Conservation (phyloP, 2,888 invertebrate species). For the Cheilosia variabilis region DNA sequence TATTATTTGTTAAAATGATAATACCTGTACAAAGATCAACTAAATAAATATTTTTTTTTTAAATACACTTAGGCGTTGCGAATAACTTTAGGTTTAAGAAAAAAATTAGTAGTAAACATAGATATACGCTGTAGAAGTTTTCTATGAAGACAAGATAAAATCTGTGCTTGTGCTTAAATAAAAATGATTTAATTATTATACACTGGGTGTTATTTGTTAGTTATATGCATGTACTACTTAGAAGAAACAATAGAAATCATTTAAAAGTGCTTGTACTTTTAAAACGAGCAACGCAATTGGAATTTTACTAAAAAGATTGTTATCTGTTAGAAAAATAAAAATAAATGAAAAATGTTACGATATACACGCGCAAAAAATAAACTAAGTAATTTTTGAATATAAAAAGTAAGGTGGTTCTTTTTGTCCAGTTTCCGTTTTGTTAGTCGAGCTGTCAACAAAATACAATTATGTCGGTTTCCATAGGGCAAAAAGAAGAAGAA, state of each 20-base stretch:
- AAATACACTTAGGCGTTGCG: background rate
- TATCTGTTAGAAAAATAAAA: constrained; percentile 1
- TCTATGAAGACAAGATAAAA: constrained; percentile 36
- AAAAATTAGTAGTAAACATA: background rate
- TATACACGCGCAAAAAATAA: constrained; percentile 32
- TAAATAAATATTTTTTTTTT: constrained; percentile 8
- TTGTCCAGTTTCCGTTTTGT: background rate
- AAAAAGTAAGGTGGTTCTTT: background rate
- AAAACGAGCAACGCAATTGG: background rate
- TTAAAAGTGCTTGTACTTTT: constrained; percentile 7
- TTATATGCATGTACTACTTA: constrained; percentile 8
- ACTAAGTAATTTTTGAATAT: constrained; percentile 31
- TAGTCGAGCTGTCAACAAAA: too few relatives aligned
- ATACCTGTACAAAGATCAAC: constrained; percentile 45
- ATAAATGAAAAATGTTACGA: constrained; percentile 1
- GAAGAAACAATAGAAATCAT: background rate
- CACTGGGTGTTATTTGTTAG: constrained; percentile 57
- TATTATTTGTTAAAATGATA: constrained; percentile 17
- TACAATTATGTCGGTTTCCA: too few relatives aligned
- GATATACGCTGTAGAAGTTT: constrained; percentile 19
- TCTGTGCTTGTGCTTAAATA: constrained; percentile 55
- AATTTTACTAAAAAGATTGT: constrained; percentile 49
- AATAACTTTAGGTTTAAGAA: constrained; percentile 39
- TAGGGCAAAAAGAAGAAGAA: too few relatives aligned
- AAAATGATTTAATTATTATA: constrained; percentile 33